These are phyloP conservation scores for Lymantria monacha DNA, from an alignment of 2,888 invertebrate species.

Conservation along the genomic window DNA sequence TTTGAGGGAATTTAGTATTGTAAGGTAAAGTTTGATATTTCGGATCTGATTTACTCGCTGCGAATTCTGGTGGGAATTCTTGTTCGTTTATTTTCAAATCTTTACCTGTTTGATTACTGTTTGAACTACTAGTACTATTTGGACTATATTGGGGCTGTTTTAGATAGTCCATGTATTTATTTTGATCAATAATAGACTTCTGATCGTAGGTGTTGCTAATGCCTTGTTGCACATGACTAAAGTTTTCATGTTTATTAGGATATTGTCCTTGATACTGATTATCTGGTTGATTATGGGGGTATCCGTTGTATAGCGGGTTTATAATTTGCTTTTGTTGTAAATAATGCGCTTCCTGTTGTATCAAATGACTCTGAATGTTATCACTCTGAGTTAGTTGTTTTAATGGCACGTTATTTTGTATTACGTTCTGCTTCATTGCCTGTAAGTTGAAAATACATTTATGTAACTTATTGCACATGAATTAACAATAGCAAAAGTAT, in stretches of 20 bases:
- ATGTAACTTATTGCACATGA: background rate
- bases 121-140: slow-evolving; percentile 77
- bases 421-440: slow-evolving; percentile 75
- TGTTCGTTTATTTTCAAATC: slow-evolving; percentile 77
- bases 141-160: slow-evolving; percentile 82
- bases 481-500: too few relatives aligned
- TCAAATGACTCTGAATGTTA: slow-evolving; percentile 72
- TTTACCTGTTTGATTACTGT: slow-evolving; percentile 74
- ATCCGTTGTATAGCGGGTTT: slow-evolving; percentile 73
- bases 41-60: slow-evolving; percentile 91
- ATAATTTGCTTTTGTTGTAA: slow-evolving; percentile 80
- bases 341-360: slow-evolving; percentile 76
- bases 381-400: slow-evolving; percentile 77
- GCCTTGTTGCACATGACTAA: slow-evolving; percentile 72
- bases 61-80: slow-evolving; percentile 85
- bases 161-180: slow-evolving; percentile 76
- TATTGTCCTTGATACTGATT: slow-evolving; percentile 69
- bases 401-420: slow-evolving; percentile 80
- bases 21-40: slow-evolving; percentile 96
- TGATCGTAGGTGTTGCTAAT: slow-evolving; percentile 75
- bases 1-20: slow-evolving; percentile 91
- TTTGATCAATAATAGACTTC: slow-evolving; percentile 70
- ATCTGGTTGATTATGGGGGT: slow-evolving; percentile 64
- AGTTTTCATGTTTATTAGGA: slow-evolving; percentile 66
- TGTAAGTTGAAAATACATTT: slow-evolving; percentile 32